phyloP scores from a whole-genome alignment of 2,797 vertebrate genomes.

The Anas flavirostris region DNA sequence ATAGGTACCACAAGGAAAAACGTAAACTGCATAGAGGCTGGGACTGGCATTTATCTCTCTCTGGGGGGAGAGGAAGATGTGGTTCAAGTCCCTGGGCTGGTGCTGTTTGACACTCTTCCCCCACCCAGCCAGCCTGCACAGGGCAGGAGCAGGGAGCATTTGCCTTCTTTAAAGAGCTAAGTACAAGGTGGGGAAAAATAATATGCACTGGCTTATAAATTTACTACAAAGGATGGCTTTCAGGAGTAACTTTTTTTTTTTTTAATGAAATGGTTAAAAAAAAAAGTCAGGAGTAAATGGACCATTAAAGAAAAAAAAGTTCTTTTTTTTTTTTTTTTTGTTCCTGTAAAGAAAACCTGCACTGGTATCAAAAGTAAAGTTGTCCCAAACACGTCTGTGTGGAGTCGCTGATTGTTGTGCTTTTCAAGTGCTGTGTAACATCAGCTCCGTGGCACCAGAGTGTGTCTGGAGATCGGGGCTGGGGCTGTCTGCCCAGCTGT shows the following conservation, averaged over 20 bases:
- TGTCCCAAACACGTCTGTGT: background rate
- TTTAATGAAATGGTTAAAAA: background rate
- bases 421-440: fast-evolving
- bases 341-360: constrained; percentile 28
- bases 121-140: background rate
- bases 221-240: constrained; percentile 23
- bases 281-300: background rate
- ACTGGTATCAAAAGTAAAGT: constrained; percentile 8
- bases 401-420: background rate
- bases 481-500: background rate
- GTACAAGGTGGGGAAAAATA: background rate
- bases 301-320: background rate
- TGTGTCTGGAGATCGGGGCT: background rate
- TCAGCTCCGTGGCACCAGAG: background rate
- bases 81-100: background rate
- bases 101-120: background rate
- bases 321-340: background rate
- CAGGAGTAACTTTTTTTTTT: background rate
- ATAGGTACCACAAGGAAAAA: fast-evolving
- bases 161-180: background rate
- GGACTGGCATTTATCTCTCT: no score
- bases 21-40: background rate
- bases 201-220: background rate
- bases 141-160: background rate
- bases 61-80: background rate